phyloP scores from a whole-genome alignment of 2,888 invertebrate genomes.

The Eucera pruinosa region DNA sequence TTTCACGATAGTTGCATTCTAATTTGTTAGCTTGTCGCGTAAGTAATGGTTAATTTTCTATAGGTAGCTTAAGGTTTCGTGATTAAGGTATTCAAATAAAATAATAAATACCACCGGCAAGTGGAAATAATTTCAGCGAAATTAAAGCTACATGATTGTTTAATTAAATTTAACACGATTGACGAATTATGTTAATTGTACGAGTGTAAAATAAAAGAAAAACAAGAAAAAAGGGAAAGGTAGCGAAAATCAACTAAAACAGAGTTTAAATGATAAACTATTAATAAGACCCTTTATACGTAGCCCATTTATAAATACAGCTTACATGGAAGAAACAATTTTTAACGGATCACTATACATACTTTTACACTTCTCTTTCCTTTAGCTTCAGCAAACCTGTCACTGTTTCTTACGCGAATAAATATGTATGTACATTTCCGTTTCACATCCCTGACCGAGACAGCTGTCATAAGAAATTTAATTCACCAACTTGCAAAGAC shows the following conservation, averaged over 20 bases:
- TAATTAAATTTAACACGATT: too few relatives aligned
- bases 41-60: too few relatives aligned
- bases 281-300: neutral
- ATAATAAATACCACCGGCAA: too few relatives aligned
- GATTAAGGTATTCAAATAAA: too few relatives aligned
- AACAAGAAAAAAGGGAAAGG: neutral
- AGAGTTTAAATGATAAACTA: neutral
- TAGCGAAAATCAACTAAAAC: neutral
- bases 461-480: constrained; percentile 1
- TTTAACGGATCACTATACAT: neutral
- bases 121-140: too few relatives aligned
- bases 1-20: too few relatives aligned
- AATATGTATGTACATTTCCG: constrained; percentile 8
- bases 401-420: constrained; percentile 3
- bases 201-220: neutral
- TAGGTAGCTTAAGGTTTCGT: too few relatives aligned
- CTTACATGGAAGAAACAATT: neutral
- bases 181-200: too few relatives aligned
- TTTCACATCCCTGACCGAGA: neutral
- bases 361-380: neutral
- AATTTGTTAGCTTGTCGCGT: too few relatives aligned
- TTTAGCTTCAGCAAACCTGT: neutral
- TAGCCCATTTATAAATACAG: neutral
- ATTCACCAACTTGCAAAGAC: neutral
- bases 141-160: too few relatives aligned